Conservation (phyloP, 2,888 invertebrate genomes). For the Stenodera caucasica region DNA sequence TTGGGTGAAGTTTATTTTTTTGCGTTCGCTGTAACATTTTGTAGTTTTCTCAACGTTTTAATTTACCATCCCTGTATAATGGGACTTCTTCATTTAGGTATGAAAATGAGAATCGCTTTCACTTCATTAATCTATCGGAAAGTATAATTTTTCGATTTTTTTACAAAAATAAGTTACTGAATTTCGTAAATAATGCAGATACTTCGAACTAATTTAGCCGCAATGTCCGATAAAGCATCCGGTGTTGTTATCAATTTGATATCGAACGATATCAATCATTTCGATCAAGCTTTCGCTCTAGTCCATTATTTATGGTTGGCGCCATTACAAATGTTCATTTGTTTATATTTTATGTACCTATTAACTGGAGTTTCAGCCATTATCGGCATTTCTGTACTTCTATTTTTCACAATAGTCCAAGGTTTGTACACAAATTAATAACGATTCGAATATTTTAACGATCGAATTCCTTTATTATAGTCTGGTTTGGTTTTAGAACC, state of each 20-base stretch:
- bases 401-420: constrained; percentile 66
- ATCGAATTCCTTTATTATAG: constrained; percentile 39
- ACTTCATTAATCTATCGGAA: constrained; percentile 77
- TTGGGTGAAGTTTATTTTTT: constrained; percentile 61
- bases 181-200: constrained; percentile 57
- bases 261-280: constrained; percentile 75
- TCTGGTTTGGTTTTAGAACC: constrained; percentile 59
- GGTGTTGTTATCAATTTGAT: constrained; percentile 69
- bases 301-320: constrained; percentile 74
- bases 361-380: constrained; percentile 56
- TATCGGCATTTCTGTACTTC: constrained; percentile 58
- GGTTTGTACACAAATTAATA: constrained; percentile 38
- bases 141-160: constrained; percentile 56
- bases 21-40: constrained; percentile 60
- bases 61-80: constrained; percentile 74
- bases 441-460: no score
- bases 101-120: constrained; percentile 72
- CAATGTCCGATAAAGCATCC: constrained; percentile 68
- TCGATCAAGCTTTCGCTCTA: constrained; percentile 69
- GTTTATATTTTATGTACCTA: constrained; percentile 61
- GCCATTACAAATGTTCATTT: constrained; percentile 65
- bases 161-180: no score
- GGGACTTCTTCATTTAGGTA: constrained; percentile 67
- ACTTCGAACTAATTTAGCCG: constrained; percentile 70
- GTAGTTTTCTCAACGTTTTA: constrained; percentile 64